phyloP scores from a whole-genome alignment of 2,888 invertebrate genomes.

The Cyaniris semiargus region DNA sequence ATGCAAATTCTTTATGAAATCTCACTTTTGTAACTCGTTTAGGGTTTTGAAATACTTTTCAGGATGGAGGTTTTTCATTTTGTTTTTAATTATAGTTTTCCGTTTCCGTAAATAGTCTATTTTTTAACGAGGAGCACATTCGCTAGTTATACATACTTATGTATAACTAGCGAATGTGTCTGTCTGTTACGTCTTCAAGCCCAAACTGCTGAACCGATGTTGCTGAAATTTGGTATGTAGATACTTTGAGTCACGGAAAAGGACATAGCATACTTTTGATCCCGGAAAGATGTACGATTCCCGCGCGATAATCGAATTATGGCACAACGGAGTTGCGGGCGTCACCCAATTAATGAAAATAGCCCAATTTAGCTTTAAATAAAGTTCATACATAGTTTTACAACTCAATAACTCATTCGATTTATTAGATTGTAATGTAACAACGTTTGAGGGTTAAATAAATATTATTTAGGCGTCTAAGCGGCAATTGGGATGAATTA shows the following conservation, averaged over 20 bases:
- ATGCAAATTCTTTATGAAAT: neutral
- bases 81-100: neutral
- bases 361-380: too few species aligned
- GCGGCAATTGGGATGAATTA: neutral
- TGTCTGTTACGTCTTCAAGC: too few species aligned
- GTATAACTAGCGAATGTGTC: neutral
- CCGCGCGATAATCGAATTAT: too few species aligned
- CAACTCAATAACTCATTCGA: neutral
- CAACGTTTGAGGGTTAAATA: neutral
- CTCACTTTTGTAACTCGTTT: neutral
- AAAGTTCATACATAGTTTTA: neutral
- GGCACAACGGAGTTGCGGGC: too few species aligned
- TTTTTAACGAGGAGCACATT: neutral
- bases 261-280: too few species aligned
- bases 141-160: too few species aligned
- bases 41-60: neutral
- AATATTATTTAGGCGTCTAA: slow-evolving; percentile 9
- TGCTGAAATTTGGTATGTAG: too few species aligned
- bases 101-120: neutral
- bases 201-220: too few species aligned
- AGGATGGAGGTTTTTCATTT: neutral
- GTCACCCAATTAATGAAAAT: too few species aligned
- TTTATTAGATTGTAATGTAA: neutral
- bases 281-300: too few species aligned
- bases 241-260: too few species aligned